Percentiles rank a stretch among this genome's conserved stretches.
Evolutionary conservation across 2,113 vertebrate genomes (phyloP).

Genomic region (Psittacus erithacus): DNA sequence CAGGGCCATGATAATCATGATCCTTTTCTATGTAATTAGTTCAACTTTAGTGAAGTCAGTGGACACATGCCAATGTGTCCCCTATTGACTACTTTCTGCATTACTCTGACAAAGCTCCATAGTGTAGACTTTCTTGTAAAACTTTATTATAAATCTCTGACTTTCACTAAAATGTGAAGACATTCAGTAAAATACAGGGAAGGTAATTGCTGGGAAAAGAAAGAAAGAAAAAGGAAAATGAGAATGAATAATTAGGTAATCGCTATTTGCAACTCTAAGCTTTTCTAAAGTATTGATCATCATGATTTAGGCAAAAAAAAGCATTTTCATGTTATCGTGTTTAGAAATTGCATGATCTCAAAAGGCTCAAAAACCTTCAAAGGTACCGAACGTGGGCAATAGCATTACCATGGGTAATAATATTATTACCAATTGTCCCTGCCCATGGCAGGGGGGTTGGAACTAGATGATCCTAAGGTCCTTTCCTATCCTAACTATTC

Average conservation of each 20-base stretch:
- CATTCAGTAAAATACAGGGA: neutral
- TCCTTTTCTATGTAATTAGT: neutral
- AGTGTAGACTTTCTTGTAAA: neutral
- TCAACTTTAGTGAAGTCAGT: neutral
- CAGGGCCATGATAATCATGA: neutral
- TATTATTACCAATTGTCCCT: neutral
- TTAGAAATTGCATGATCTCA: neutral
- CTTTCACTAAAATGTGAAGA: neutral
- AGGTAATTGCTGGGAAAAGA: neutral
- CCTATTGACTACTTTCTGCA: neutral
- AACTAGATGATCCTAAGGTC: no score
- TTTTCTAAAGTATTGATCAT: neutral
- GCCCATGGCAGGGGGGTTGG: no score
- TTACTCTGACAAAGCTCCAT: neutral
- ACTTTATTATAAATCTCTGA: neutral
- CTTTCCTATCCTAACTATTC: no score
- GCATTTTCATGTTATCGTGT: neutral
- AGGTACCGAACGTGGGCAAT: neutral
- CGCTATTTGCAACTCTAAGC: neutral
- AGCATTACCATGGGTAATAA: neutral
- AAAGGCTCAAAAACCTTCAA: neutral
- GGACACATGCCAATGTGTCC: rapidly evolving
- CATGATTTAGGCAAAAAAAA: neutral
- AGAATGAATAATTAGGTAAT: neutral
- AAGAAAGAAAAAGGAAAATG: neutral